Evolutionary conservation across 2,113 vertebrate genomes (phyloP).

Genomic region (Corydoras maculifer): DNA sequence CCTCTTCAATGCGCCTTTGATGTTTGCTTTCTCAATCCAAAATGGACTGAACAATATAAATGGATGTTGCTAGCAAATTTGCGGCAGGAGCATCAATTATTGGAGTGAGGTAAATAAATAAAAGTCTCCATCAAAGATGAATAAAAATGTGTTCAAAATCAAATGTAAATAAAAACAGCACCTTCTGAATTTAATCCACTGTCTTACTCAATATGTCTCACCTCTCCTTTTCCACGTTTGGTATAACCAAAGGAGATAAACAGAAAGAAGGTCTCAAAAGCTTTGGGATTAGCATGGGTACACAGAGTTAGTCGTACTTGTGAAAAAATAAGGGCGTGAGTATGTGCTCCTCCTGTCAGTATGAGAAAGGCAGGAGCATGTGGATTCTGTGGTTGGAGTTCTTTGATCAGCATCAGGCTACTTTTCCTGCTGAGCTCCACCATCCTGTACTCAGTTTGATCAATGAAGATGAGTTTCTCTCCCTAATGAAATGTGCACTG

Average conservation of each 20-base stretch:
- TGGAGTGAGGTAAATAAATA: constrained; percentile 55
- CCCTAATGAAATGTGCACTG: constrained; percentile 57
- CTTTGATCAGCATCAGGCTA: constrained; percentile 41
- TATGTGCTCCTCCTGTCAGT: constrained; percentile 13
- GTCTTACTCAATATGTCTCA: neutral
- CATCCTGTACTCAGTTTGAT: constrained; percentile 53
- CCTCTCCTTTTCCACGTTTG: neutral
- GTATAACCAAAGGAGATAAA: neutral
- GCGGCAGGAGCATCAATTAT: constrained; percentile 50
- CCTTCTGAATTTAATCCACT: constrained; percentile 7
- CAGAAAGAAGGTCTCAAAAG: neutral
- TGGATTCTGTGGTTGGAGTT: constrained; percentile 28
- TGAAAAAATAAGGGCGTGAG: constrained; percentile 11
- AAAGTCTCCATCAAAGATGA: constrained; percentile 18
- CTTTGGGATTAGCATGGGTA: neutral
- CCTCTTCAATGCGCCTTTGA: constrained; percentile 59
- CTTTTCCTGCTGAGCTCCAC: constrained; percentile 40
- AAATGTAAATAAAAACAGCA: neutral
- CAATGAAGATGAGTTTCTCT: constrained; percentile 62
- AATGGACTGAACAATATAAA: constrained; percentile 60
- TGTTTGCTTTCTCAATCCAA: constrained; percentile 56
- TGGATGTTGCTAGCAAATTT: constrained; percentile 50
- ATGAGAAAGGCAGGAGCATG: constrained; percentile 26
- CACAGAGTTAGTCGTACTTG: constrained; percentile 2
- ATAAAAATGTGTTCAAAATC: neutral